Evolutionary conservation across 2,888 invertebrate species (phyloP), one percentile per base, ranked within the genome.

Genomic region (Gari tellinella): DNA sequence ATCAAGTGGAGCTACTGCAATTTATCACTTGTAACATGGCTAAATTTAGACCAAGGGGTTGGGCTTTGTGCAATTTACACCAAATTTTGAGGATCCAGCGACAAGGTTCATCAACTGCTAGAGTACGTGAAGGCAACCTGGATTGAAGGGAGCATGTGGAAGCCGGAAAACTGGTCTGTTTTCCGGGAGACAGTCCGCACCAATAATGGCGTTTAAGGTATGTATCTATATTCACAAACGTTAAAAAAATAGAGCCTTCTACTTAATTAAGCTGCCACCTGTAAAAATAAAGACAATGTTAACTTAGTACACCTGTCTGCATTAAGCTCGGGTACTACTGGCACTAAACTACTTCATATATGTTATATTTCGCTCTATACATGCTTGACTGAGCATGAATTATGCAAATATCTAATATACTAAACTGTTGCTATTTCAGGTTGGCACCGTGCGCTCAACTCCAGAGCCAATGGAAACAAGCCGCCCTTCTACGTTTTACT

Each of bases 121-220:
- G 19, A 45, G 3, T 63, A 63, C 37, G 46, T 55, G 2, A n/a
- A 25, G 5, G 4, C 21, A 8, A 60, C 53, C 8, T 66, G 65
- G 65, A 49, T 49, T 14, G 12, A 56, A 8, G 40, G 57, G 7
- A 38, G 21, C 7, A 41, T 63, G 38, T 65, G 56, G 65, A 15
- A 15, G 15, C 65, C 57, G 2, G 40, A 56, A 46, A 38, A 58
- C 31, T 58, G 66, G 60, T 53, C 37, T 38, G 53, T 53, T 5
- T 53, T 53, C 53, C 7, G 53, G 10, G 19, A 53, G 21, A 38
- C 53, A 5, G 38, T 37, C 40, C n/a, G 31, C 12, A 68, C 67
- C 0, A 60, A 67, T 37, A 67, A 67, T 25, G 67, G 52, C 38
- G 67, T 67, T 7, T 52, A 67, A 40, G 67, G 60, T 46, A 46